Evolutionary conservation across 2,888 invertebrate species (phyloP).

Genomic region (Eledona agricola): DNA sequence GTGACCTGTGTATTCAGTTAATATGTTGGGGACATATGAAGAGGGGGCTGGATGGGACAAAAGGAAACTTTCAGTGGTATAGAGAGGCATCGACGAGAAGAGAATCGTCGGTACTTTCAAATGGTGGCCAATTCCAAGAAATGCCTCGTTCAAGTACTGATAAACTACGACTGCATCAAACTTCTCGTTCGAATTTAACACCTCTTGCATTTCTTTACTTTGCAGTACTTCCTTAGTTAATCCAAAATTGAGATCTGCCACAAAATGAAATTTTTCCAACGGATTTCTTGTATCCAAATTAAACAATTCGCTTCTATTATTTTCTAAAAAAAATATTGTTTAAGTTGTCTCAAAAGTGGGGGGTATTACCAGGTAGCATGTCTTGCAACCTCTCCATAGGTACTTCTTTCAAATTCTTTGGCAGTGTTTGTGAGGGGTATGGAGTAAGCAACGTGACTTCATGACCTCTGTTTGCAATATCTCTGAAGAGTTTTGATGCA

Average conservation of each 20-base stretch:
- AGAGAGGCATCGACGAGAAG: constrained; percentile 60
- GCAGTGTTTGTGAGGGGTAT: constrained; percentile 43
- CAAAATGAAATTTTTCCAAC: not conserved
- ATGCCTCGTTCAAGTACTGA: constrained; percentile 63
- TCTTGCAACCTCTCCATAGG: not conserved
- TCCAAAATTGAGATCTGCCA: constrained; percentile 47
- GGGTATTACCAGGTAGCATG: too few species aligned
- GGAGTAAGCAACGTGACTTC: constrained; percentile 58
- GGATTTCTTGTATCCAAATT: constrained; percentile 2
- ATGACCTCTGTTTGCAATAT: constrained; percentile 59
- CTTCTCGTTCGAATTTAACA: constrained; percentile 49
- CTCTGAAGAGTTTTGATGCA: constrained; percentile 49
- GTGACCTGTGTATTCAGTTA: constrained; percentile 57
- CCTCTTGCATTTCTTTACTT: constrained; percentile 56
- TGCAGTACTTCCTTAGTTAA: constrained; percentile 41
- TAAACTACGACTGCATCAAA: constrained; percentile 59
- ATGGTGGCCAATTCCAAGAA: constrained; percentile 55
- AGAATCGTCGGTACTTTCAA: constrained; percentile 53
- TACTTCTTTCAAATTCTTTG: constrained; percentile 32
- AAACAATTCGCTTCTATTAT: constrained; percentile 14
- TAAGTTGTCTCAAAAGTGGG: too few species aligned
- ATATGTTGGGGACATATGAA: constrained; percentile 59
- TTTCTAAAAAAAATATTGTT: too few species aligned
- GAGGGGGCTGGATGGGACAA: constrained; percentile 62
- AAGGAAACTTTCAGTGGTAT: constrained; percentile 60